Percentiles rank a stretch among this genome's conserved stretches.
Conservation (phyloP, 2,113 vertebrate genomes). For the Archilochus colubris region DNA sequence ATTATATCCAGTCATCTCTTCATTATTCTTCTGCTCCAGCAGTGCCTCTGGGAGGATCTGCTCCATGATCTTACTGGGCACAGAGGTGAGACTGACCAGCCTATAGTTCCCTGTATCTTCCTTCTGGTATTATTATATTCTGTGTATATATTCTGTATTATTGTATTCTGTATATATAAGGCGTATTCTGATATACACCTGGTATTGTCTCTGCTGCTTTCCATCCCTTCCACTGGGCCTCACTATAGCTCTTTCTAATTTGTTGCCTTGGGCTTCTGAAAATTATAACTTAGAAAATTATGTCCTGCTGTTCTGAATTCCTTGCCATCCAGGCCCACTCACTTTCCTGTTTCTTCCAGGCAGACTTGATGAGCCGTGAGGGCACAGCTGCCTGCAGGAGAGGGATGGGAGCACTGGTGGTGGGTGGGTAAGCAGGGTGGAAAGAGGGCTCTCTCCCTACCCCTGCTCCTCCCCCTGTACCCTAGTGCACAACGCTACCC, state of each 20-base stretch:
- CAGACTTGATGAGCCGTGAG: accelerated
- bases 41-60: too few relatives aligned
- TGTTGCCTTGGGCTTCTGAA: background rate
- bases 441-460: background rate
- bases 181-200: too few relatives aligned
- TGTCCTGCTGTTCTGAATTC: background rate
- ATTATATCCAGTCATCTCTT: too few relatives aligned
- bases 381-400: background rate
- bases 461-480: background rate
- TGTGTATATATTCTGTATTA: too few relatives aligned
- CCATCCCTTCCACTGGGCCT: background rate
- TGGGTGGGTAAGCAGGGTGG: background rate
- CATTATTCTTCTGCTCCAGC: too few relatives aligned
- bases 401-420: background rate
- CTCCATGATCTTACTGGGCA: too few relatives aligned
- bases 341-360: accelerated
- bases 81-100: too few relatives aligned
- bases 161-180: too few relatives aligned
- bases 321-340: background rate
- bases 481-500: background rate
- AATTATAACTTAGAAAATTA: background rate
- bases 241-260: background rate
- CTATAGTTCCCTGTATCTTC: too few relatives aligned
- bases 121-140: too few relatives aligned
- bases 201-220: background rate